phyloP scores from a whole-genome alignment of 2,797 vertebrate species.

The Amphiprion clarkii region DNA sequence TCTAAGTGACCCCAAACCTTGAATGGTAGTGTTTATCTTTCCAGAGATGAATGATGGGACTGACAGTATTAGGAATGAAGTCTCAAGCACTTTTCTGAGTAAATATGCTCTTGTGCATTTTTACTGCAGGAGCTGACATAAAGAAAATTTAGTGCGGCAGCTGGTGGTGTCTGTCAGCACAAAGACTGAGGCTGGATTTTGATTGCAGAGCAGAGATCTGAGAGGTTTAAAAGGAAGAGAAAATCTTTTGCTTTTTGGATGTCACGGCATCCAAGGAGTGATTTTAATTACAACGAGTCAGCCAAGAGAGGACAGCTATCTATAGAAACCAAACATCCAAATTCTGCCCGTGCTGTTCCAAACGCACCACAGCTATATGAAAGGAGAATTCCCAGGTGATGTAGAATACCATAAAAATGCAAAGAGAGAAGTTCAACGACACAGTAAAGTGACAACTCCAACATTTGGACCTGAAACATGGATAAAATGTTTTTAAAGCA shows the following conservation, averaged over 20 bases:
- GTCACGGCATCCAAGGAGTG: background rate
- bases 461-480: background rate
- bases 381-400: constrained; percentile 3
- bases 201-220: background rate
- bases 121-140: background rate
- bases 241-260: constrained; percentile 9
- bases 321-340: constrained; percentile 12
- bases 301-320: constrained; percentile 4
- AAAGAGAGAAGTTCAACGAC: constrained; percentile 2
- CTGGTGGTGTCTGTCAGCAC: constrained; percentile 11
- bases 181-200: background rate
- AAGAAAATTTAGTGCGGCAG: constrained; percentile 23
- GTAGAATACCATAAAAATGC: background rate
- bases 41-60: too few relatives aligned
- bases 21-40: too few relatives aligned
- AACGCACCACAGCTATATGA: background rate
- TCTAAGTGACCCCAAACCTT: too few relatives aligned
- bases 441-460: background rate
- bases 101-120: constrained; percentile 1
- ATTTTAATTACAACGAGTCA: constrained; percentile 16
- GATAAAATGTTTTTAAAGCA: background rate
- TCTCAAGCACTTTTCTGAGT: background rate
- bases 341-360: background rate
- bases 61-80: too few relatives aligned
- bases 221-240: background rate